Conservation (phyloP, 1,140 invertebrate species). For the Triops longicaudatus region DNA sequence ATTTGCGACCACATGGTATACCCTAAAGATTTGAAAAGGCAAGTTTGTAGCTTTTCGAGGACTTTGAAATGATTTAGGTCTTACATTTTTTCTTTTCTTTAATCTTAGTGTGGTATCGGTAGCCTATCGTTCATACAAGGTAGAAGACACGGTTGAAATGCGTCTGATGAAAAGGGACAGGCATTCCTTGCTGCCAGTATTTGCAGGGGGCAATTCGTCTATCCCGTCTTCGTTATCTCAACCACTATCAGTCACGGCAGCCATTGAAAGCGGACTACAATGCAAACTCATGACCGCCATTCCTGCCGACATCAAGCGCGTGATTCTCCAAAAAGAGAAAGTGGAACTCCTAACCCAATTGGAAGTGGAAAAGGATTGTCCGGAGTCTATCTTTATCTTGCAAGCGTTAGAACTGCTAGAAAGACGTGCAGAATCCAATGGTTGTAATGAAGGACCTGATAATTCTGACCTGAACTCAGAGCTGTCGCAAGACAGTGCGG, state of each 20-base stretch:
- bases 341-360: constrained; percentile 27
- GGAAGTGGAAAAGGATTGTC: constrained; percentile 29
- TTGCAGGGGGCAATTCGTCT: constrained; percentile 40
- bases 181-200: constrained; percentile 63
- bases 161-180: constrained; percentile 76
- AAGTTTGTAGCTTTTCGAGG: constrained; percentile 27
- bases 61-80: neutral
- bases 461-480: neutral
- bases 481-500: neutral
- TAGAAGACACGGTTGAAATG: constrained; percentile 66
- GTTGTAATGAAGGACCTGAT: neutral
- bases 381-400: constrained; percentile 30
- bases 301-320: constrained; percentile 40
- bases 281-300: constrained; percentile 71
- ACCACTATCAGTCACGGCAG: constrained; percentile 42
- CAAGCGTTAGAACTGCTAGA: constrained; percentile 51
- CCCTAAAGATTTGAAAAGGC: constrained; percentile 73
- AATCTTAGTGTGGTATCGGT: constrained; percentile 52
- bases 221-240: constrained; percentile 25
- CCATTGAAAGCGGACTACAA: constrained; percentile 45
- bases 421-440: constrained; percentile 37
- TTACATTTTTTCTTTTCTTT: constrained; percentile 29
- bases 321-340: constrained; percentile 27
- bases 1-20: constrained; percentile 74
- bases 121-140: constrained; percentile 49